Evolutionary conservation across 2,113 vertebrate species (phyloP), one percentile per base, ranked within the genome.

Genomic region (Cryptomyrus ogoouensis): DNA sequence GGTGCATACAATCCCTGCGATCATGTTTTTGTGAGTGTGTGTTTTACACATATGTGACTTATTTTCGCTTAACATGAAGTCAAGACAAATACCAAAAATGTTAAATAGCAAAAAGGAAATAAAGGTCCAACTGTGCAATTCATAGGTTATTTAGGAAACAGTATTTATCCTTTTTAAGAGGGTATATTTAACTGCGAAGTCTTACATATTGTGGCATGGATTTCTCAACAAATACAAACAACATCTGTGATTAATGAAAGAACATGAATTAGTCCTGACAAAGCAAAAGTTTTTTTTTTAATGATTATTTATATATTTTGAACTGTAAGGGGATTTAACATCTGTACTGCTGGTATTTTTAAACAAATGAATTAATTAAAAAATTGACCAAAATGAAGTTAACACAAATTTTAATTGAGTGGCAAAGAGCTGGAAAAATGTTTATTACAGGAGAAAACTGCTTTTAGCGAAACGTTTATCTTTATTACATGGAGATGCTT

Each of bases 11-110:
- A 91, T 88, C 6, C 83, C 84, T 94, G 94, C 94, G 94, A 95
- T 95, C 95, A 94, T 93, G 91, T 94, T 90, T 93, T 89, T 94
- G 93, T 94, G 91, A 47, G 92, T 91, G 92, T 94, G 86, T 94
- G 91, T 92, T 83, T 91, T 80, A 91, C 77, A 90, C 87, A 31
- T 88, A 83, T 50, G 53, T 84, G 24, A 66, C 35, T 39, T 49
- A 89, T 39, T 31, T 52, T 50, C 77, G 24, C 5, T 83, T n/a
- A 87, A 87, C 35, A 53, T 85, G 21, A 49, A 85, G 9, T 46
- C 83, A 85, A 85, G 21, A 19, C 83, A 80, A 80, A 80, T 80
- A 42, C 74, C 74, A 80, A 80, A 35, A 42, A 80, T 35, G 31
- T 42, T 39, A 80, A 80, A 39, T 35, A 15, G 39, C 74, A 80